phyloP scores from a whole-genome alignment of 2,113 vertebrate genomes.

The Archocentrus centrarchus region DNA sequence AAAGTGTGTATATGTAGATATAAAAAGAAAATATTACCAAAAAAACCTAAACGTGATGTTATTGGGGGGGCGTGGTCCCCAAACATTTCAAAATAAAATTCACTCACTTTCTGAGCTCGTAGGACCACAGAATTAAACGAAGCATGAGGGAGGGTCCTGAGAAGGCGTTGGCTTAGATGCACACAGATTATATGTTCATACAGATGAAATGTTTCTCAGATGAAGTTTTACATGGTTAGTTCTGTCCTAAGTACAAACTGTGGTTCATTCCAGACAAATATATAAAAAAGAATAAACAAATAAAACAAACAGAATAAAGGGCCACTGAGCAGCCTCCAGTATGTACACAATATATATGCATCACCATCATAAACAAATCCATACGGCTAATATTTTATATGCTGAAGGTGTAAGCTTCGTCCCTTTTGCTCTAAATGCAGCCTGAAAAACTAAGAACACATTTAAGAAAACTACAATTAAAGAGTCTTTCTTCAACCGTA shows the following conservation, averaged over 20 bases:
- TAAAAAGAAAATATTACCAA: constrained; percentile 47
- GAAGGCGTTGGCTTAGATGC: constrained; percentile 51
- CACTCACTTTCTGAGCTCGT: background rate
- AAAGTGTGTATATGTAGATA: constrained; percentile 43
- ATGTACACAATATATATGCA: constrained; percentile 33
- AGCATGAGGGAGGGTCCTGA: constrained; percentile 54
- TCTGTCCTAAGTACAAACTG: constrained; percentile 4
- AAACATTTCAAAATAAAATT: background rate
- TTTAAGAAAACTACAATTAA: constrained; percentile 47
- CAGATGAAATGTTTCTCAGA: background rate
- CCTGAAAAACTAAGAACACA: constrained; percentile 35
- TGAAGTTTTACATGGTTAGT: background rate
- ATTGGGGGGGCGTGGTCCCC: constrained; percentile 19
- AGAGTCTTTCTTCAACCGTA: constrained; percentile 27
- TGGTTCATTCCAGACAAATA: constrained; percentile 20
- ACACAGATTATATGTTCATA: accelerated
- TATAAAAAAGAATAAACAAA: background rate
- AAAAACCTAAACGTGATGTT: constrained; percentile 37
- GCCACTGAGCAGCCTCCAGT: constrained; percentile 34
- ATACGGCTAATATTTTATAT: constrained; percentile 14
- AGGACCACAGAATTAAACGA: constrained; percentile 23
- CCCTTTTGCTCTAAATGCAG: constrained; percentile 34
- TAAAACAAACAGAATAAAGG: constrained; percentile 7
- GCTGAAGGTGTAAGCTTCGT: constrained; percentile 5
- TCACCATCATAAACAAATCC: constrained; percentile 19